Base-by-base conservation (phyloP, 2,797 vertebrate species). In the Neostethus bicornis region DNA sequence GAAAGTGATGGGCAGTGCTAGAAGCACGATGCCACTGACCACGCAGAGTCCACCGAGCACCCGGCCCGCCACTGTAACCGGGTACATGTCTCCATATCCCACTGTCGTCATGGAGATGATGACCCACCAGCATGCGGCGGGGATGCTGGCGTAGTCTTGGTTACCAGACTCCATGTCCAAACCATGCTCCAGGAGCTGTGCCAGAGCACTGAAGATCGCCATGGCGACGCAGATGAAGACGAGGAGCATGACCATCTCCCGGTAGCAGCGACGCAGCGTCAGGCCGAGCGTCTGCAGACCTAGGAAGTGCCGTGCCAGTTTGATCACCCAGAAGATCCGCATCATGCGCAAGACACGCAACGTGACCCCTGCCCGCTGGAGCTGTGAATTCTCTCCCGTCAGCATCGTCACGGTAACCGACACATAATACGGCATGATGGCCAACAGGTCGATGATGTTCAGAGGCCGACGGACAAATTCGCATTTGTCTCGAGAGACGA, bases 101-200 rank as follows among this genome's bases (percentile, higher is more conserved):
- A 98, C 96, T 0, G 96, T 98, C 44, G 96, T 98, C 96, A 98
- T 98, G 38, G 96, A 98, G 91, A 98, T 98, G 84, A 98, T 96
- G 84, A 98, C 96, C 96, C 96, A 98, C 96, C 96, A 98, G 87
- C 95, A 96, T 82, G 96, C 95, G 17, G 96, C 95, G 0, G 96
- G 96, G 85, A 98, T 98, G 85, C 95, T 98, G 86, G 94, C 92
- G 41, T 96, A 98, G 90, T 96, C 96, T 77, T 94, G 92, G 77
- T 96, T 97, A 75, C 94, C 93, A 25, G 87, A 72, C 80, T 94
- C 94, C 84, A 95, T 90, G 90, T 97, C 96, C 85, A 97, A 87
- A 67, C 96, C 95, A 1, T 96, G 94, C 87, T 98, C 96, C 79
- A 98, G 92, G 62, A 98, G 93, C 86, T 98, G 96, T 54, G 96